Evolutionary conservation across 2,113 vertebrate species (phyloP).

Genomic region (Carollia perspicillata): DNA sequence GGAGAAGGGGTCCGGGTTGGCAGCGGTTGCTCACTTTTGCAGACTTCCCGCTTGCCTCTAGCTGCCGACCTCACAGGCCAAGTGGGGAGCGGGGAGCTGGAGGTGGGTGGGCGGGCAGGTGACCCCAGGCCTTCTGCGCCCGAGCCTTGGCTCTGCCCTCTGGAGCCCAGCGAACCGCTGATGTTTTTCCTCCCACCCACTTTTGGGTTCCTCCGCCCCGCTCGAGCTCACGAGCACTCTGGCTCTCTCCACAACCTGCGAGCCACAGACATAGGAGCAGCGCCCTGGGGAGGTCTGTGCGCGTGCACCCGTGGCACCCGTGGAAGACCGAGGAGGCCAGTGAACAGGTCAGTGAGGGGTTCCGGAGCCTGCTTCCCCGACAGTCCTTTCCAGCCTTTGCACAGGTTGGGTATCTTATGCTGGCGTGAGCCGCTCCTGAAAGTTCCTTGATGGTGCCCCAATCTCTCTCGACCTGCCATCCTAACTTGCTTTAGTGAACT

Average conservation of each 20-base stretch:
- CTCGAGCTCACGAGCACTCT: slow-evolving; percentile 36
- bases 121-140: slow-evolving; percentile 50
- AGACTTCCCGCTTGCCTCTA: slow-evolving; percentile 32
- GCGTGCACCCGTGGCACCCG: slow-evolving; percentile 35
- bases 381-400: slow-evolving; percentile 31
- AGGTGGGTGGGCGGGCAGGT: slow-evolving; percentile 57
- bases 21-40: not conserved
- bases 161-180: slow-evolving; percentile 2
- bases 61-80: not conserved
- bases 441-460: not conserved
- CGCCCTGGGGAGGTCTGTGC: slow-evolving; percentile 45
- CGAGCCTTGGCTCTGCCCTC: slow-evolving; percentile 55
- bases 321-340: slow-evolving; percentile 54
- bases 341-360: slow-evolving; percentile 70
- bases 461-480: not conserved
- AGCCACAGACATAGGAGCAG: slow-evolving; percentile 62
- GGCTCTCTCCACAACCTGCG: slow-evolving; percentile 69
- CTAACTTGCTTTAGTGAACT: not conserved
- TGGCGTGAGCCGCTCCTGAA: not conserved
- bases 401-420: slow-evolving; percentile 55
- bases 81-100: slow-evolving; percentile 19
- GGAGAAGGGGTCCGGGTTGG: not conserved
- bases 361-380: not conserved
- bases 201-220: slow-evolving; percentile 57
- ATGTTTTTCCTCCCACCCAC: slow-evolving; percentile 75